Base-by-base conservation (phyloP, 2,113 vertebrate genomes). In the Oryzias melastigma region DNA sequence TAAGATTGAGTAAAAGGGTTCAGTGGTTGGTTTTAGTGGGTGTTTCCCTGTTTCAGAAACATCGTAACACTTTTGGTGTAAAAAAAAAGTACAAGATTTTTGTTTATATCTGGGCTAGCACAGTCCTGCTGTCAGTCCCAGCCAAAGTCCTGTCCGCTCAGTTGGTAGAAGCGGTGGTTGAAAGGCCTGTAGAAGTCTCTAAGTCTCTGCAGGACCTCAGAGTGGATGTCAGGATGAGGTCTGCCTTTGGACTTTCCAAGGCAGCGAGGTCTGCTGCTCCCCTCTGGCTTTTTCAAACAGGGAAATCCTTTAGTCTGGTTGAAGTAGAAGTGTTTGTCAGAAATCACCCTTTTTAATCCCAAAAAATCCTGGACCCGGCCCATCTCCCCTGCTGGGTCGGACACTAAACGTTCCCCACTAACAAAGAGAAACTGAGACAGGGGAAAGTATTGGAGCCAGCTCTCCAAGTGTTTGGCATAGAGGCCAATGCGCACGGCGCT, bases 231-330 rank as follows among this genome's bases (percentile, higher is more conserved):
- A 14, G 96, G 95, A 48, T 98, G 96, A 0, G 93, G 93, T 62
- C 94, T 83, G n/a, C 96, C 96, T 73, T 98, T 98, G 58, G 96
- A 96, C 62, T 95, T 96, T 1, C 96, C 96, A 19, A 98, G 84
- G 78, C 96, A 98, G 52, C 91, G 94, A 0, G 95, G 95, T 16
- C 88, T 89, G 81, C 93, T 87, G 75, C 93, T 87, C 0, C 92
- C 94, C 75, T 95, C 94, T 0, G 94, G 93, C 85, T 97, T 98
- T 91, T 94, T 95, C 74, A 98, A 88, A 84, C 96, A 98, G 15
- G 96, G 96, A 58, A 98, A 98, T 29, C 96, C 96, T 86, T 98
- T 98, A 81, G 96, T 98, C 81, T 94, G 87, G 0, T 96, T 98
- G 75, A 98, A 98, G 70, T 96, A 98, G 86, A 98, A 98, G 73